phyloP scores from a whole-genome alignment of 2,888 invertebrate genomes.

The Lithophane leautieri region DNA sequence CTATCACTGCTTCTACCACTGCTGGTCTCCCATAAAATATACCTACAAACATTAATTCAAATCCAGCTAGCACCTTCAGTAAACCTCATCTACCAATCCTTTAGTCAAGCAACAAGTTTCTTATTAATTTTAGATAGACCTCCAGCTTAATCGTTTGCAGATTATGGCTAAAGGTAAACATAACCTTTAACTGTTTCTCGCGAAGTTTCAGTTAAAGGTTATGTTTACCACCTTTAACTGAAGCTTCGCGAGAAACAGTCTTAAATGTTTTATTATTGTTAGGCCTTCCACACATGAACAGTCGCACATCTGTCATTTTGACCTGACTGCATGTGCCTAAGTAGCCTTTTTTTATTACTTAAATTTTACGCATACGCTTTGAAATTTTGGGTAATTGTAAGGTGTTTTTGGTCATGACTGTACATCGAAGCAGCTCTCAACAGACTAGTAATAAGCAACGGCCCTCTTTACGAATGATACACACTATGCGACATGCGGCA shows the following conservation, averaged over 20 bases:
- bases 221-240: conserved; percentile 12
- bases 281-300: not conserved
- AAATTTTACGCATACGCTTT: too few species aligned
- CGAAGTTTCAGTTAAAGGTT: too few species aligned
- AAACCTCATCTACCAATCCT: not conserved
- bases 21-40: not conserved
- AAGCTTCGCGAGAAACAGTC: conserved; percentile 6
- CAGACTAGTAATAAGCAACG: too few species aligned
- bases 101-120: conserved; percentile 49
- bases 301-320: not conserved
- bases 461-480: too few species aligned
- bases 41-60: not conserved
- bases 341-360: too few species aligned
- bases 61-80: not conserved
- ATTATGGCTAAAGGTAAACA: conserved; percentile 40
- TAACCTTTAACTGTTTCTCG: conserved; percentile 14
- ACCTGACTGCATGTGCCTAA: not conserved
- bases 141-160: conserved; percentile 44
- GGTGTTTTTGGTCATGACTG: too few species aligned
- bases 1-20: too few species aligned
- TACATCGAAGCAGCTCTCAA: too few species aligned
- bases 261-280: conserved; percentile 46
- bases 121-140: conserved; percentile 42
- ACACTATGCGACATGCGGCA: too few species aligned
- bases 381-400: too few species aligned